Percentiles rank a stretch among this genome's conserved stretches.
phyloP scores from a whole-genome alignment of 1,140 invertebrate species.

The Polypedilum pembai region DNA sequence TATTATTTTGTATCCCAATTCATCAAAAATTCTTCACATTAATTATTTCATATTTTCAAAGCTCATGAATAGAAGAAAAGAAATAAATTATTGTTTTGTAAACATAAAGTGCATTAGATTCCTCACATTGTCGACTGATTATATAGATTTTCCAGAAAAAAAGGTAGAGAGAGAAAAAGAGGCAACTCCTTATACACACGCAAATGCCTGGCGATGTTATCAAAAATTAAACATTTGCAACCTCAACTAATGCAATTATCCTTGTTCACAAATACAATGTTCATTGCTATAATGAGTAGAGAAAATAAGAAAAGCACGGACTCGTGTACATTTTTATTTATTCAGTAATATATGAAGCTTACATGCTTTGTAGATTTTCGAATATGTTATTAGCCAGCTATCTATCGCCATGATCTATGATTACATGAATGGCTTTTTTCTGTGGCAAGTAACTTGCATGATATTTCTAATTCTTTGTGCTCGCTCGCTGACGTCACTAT shows the following conservation, averaged over 20 bases:
- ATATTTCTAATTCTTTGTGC: neutral
- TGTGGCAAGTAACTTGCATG: neutral
- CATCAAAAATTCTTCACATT: too few relatives aligned
- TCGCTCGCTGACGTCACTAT: neutral
- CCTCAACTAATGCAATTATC: neutral
- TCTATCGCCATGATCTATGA: slow-evolving; percentile 4
- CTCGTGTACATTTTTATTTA: slow-evolving; percentile 3
- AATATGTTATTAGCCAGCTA: slow-evolving; percentile 13
- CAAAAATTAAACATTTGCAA: slow-evolving; percentile 18
- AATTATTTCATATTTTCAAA: too few relatives aligned
- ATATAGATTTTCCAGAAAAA: too few relatives aligned
- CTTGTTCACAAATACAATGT: neutral
- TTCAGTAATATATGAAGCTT: slow-evolving; percentile 12
- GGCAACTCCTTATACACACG: too few relatives aligned
- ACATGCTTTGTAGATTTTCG: slow-evolving; percentile 11
- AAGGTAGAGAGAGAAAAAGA: too few relatives aligned
- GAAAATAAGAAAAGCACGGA: neutral
- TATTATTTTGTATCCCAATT: too few relatives aligned
- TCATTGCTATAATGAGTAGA: neutral
- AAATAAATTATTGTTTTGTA: too few relatives aligned
- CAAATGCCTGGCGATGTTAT: neutral
- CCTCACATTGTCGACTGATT: too few relatives aligned
- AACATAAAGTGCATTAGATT: too few relatives aligned
- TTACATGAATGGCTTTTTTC: slow-evolving; percentile 6
- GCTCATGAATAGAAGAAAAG: too few relatives aligned